phyloP scores from a whole-genome alignment of 23 tunicate genomes.

The Phallusia fumigata region DNA sequence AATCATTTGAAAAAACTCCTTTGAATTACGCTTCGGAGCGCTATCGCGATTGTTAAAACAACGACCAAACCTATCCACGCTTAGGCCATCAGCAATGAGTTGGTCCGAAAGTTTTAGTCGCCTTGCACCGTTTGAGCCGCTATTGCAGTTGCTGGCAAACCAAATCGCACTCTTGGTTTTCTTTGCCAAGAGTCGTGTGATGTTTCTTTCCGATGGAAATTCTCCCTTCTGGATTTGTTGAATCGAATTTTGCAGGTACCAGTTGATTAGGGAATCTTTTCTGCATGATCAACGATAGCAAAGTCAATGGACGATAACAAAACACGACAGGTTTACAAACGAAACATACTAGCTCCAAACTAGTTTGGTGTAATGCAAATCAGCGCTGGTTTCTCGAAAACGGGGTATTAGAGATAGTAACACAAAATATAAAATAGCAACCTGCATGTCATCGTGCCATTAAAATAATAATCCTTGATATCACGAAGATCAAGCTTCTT shows the following conservation, averaged over 20 bases:
- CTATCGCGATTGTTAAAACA: constrained; percentile 9
- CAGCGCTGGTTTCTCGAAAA: not conserved
- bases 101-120: not conserved
- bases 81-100: not conserved
- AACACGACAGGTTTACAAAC: too few relatives aligned
- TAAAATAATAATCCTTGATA: not conserved
- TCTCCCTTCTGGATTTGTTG: not conserved
- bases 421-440: not conserved
- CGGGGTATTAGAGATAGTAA: not conserved
- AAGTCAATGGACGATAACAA: too few relatives aligned
- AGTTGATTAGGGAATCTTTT: not conserved
- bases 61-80: constrained; percentile 21
- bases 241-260: not conserved
- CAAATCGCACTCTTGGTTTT: constrained; percentile 16
- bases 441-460: constrained; percentile 4
- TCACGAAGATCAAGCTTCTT: not conserved
- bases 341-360: too few relatives aligned
- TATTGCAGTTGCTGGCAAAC: constrained; percentile 24
- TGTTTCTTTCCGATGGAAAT: not conserved
- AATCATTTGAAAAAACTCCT: not conserved
- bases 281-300: not conserved
- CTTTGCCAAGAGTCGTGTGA: not conserved
- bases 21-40: not conserved
- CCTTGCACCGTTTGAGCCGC: not conserved
- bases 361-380: too few relatives aligned